Evolutionary conservation across 2,888 invertebrate species (phyloP).

Genomic region (Hoplodrina ambigua): DNA sequence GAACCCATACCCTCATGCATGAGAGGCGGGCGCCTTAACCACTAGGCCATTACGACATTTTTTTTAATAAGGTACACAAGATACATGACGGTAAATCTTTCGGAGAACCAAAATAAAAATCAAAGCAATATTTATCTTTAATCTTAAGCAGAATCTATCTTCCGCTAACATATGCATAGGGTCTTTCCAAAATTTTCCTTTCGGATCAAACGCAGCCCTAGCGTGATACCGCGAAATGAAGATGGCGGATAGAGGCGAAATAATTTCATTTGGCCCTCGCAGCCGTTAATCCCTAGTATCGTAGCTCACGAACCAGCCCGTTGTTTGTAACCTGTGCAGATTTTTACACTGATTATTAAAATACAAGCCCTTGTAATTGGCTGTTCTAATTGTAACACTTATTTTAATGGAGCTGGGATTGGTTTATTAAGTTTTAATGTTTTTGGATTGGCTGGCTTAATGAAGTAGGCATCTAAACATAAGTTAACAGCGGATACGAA

Average conservation of each 20-base stretch:
- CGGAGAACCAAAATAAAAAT: too few species aligned
- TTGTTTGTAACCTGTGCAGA: conserved; percentile 61
- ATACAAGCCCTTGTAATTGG: conserved; percentile 60
- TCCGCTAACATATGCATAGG: too few species aligned
- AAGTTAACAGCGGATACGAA: background rate
- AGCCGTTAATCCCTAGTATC: conserved; percentile 69
- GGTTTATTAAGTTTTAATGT: conserved; percentile 42
- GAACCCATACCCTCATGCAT: too few species aligned
- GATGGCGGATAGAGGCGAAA: conserved; percentile 77
- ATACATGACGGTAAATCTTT: too few species aligned
- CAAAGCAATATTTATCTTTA: too few species aligned
- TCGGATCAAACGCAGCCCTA: conserved; percentile 61
- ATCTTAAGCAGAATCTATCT: too few species aligned
- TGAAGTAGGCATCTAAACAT: background rate
- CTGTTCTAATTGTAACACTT: conserved; percentile 61
- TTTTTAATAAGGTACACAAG: too few species aligned
- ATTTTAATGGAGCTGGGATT: conserved; percentile 44
- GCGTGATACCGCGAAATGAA: conserved; percentile 68
- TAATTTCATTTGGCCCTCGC: conserved; percentile 79
- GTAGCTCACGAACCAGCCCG: conserved; percentile 64
- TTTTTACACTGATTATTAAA: conserved; percentile 67
- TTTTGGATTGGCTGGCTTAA: conserved; percentile 13
- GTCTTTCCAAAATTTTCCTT: background rate
- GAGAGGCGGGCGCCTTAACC: too few species aligned
- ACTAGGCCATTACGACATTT: too few species aligned